A percentile compares a stretch with the other conserved stretches of the same genome.
Evolutionary conservation across 1,140 invertebrate species (phyloP).

Genomic region (Cepaea nemoralis): DNA sequence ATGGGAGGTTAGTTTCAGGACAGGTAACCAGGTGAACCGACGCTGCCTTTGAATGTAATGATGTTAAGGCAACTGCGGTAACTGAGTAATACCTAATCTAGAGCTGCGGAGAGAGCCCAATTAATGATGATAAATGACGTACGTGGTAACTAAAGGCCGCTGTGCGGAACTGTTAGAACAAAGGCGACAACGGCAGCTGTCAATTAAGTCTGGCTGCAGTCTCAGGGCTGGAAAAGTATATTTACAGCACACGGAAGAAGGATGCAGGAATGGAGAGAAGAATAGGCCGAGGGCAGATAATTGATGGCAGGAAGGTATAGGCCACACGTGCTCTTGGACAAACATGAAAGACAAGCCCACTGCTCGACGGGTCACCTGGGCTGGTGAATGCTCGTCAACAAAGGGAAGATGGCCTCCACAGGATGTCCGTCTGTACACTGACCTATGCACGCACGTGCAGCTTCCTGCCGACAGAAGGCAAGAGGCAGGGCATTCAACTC

Average conservation of each 20-base stretch:
- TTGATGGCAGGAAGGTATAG: background rate
- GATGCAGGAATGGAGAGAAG: background rate
- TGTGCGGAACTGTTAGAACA: no score
- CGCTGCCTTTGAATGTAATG: no score
- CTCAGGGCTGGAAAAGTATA: background rate
- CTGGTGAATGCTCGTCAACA: background rate
- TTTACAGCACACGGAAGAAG: background rate
- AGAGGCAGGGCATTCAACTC: background rate
- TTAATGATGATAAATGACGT: no score
- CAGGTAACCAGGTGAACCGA: no score
- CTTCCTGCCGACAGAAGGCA: background rate
- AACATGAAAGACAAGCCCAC: background rate
- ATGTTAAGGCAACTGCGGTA: no score
- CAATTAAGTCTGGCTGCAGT: no score
- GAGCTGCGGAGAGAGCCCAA: no score
- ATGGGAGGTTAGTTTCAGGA: no score
- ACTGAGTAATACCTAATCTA: no score
- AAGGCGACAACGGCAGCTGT: no score
- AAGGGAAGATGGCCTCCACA: background rate
- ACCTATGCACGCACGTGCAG: constrained; percentile 1
- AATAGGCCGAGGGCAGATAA: background rate
- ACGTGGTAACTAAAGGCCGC: background rate
- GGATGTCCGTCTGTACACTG: constrained; percentile 17
- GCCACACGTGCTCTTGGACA: background rate
- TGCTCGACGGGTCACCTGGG: background rate